Conservation (phyloP, 2,888 invertebrate species). For the Caenorhabditis drosophilae region DNA sequence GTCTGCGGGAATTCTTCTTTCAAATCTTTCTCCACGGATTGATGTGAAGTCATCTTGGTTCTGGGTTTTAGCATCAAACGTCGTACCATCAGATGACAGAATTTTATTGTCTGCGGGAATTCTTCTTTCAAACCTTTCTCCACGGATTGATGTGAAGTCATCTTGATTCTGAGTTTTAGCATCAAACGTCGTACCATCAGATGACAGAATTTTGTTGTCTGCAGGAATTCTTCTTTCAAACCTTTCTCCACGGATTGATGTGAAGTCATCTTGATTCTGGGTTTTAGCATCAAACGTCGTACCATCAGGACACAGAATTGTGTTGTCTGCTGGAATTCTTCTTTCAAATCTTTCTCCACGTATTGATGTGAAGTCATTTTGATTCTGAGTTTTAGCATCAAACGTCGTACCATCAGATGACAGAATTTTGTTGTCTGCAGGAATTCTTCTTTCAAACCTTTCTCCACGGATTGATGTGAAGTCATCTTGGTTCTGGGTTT, state of each 20-base stretch:
- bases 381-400: slow-evolving; percentile 12
- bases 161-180: slow-evolving; percentile 14
- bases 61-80: slow-evolving; percentile 10
- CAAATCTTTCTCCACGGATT: slow-evolving; percentile 9
- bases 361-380: slow-evolving; percentile 10
- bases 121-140: slow-evolving; percentile 9
- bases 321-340: slow-evolving; percentile 6
- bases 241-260: slow-evolving; percentile 7
- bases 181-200: slow-evolving; percentile 9
- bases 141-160: slow-evolving; percentile 7
- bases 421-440: slow-evolving; percentile 11
- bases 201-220: slow-evolving; percentile 11
- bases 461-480: slow-evolving; percentile 10
- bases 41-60: slow-evolving; percentile 9
- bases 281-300: slow-evolving; percentile 7
- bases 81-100: slow-evolving; percentile 5
- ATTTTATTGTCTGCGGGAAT: slow-evolving; percentile 7
- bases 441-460: slow-evolving; percentile 6
- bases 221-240: slow-evolving; percentile 7
- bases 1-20: slow-evolving; percentile 8
- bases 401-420: slow-evolving; percentile 13
- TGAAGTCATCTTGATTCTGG: slow-evolving; percentile 15
- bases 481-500: slow-evolving; percentile 14
- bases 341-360: slow-evolving; percentile 12
- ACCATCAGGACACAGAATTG: slow-evolving; percentile 8